Conservation (phyloP, 2,113 vertebrate genomes). For the Spheniscus mendiculus region DNA sequence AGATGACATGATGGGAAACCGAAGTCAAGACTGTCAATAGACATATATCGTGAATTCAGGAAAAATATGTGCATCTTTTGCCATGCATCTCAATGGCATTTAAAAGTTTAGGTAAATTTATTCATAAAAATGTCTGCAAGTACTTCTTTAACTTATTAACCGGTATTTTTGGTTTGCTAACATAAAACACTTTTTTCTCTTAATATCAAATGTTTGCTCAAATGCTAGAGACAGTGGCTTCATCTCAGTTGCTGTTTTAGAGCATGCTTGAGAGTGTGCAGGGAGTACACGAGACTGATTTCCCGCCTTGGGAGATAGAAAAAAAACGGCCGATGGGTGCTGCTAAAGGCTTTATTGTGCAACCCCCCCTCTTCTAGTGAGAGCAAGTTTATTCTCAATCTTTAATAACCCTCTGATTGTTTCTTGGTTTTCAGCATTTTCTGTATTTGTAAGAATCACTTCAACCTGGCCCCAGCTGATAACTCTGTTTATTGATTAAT, state of each 20-base stretch:
- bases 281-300: neutral
- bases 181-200: neutral
- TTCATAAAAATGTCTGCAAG: neutral
- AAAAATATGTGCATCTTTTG: neutral
- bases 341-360: neutral
- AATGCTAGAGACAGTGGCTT: neutral
- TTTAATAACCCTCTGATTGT: neutral
- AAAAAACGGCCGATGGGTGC: neutral
- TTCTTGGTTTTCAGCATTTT: neutral
- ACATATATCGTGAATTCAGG: neutral
- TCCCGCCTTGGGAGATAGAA: neutral
- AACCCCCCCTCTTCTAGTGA: neutral
- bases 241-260: rapidly evolving
- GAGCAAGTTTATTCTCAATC: neutral
- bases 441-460: neutral
- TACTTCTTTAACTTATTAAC: neutral
- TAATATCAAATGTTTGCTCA: neutral
- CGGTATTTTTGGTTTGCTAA: neutral
- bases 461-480: neutral
- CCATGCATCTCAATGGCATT: neutral
- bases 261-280: neutral
- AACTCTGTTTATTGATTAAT: neutral
- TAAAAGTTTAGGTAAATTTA: neutral
- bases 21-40: neutral
- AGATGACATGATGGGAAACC: neutral